Conservation (phyloP, 2,113 vertebrate species). For the Microcebus jonahi region DNA sequence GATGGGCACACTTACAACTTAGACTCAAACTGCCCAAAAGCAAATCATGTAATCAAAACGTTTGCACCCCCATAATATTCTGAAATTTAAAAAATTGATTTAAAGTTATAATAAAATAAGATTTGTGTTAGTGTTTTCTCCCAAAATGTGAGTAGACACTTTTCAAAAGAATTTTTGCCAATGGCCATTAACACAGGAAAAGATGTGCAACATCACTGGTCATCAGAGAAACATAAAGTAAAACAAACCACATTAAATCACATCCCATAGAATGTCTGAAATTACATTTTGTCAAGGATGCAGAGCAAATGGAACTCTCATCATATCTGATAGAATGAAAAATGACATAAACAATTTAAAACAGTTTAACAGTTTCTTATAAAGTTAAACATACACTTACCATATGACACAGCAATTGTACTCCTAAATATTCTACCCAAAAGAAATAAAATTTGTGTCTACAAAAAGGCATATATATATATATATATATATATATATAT, state of each 20-base stretch:
- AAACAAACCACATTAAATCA: not conserved
- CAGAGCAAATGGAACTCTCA: not conserved
- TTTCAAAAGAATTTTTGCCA: not conserved
- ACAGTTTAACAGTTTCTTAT: not conserved
- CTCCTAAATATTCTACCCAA: not conserved
- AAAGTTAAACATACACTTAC: not conserved
- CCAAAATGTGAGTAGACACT: not conserved
- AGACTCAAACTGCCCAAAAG: too few species aligned
- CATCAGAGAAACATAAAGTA: not conserved
- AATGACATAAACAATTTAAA: not conserved
- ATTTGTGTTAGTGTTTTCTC: too few species aligned
- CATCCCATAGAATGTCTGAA: not conserved
- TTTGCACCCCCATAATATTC: too few species aligned
- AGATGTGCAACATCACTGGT: not conserved
- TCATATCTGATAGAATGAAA: not conserved
- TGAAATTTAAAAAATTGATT: too few species aligned
- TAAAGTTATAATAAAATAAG: too few species aligned
- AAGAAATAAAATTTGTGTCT: not conserved
- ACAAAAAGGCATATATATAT: not conserved
- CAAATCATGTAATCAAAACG: too few species aligned
- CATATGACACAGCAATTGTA: not conserved
- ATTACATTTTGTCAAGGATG: not conserved
- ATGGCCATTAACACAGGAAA: not conserved
- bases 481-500: not conserved
- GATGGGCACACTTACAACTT: too few species aligned